Evolutionary conservation across 2,113 vertebrate genomes (phyloP).

Genomic region (Sylvietta virens): DNA sequence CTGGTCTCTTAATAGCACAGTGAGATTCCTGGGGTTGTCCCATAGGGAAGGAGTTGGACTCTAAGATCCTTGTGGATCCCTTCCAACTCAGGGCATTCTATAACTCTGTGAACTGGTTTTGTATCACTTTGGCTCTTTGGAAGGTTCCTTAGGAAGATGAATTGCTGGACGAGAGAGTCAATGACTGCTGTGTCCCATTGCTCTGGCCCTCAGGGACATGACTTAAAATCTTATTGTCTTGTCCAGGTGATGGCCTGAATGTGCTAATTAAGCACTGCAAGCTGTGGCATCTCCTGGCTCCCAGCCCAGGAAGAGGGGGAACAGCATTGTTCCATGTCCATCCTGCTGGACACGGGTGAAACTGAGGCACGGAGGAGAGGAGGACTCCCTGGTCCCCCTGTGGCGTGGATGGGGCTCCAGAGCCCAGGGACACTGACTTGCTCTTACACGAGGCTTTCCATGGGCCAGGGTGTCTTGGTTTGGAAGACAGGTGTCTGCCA

Average conservation of each 20-base stretch:
- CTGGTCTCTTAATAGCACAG: not conserved
- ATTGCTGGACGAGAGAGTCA: not conserved
- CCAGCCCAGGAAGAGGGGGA: not conserved
- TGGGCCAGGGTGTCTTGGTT: not conserved
- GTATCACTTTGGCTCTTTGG: not conserved
- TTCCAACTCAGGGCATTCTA: not conserved
- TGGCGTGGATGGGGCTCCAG: not conserved
- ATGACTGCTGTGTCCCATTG: not conserved
- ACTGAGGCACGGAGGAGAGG: not conserved
- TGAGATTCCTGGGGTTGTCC: not conserved
- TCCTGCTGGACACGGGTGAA: not conserved
- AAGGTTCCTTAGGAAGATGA: not conserved
- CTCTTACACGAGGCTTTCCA: not conserved
- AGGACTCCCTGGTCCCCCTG: not conserved
- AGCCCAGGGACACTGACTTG: not conserved
- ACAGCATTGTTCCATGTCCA: not conserved
- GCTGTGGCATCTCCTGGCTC: not conserved
- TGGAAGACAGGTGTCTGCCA: too few species aligned
- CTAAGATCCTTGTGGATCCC: not conserved
- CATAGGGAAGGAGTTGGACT: not conserved
- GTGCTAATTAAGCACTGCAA: not conserved
- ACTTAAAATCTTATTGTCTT: not conserved
- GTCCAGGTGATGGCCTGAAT: not conserved
- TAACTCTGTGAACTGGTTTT: not conserved
- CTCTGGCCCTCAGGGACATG: not conserved